Evolutionary conservation across 1,140 invertebrate genomes (phyloP), one percentile per base, ranked within the genome.

Genomic region (Battus philenor): DNA sequence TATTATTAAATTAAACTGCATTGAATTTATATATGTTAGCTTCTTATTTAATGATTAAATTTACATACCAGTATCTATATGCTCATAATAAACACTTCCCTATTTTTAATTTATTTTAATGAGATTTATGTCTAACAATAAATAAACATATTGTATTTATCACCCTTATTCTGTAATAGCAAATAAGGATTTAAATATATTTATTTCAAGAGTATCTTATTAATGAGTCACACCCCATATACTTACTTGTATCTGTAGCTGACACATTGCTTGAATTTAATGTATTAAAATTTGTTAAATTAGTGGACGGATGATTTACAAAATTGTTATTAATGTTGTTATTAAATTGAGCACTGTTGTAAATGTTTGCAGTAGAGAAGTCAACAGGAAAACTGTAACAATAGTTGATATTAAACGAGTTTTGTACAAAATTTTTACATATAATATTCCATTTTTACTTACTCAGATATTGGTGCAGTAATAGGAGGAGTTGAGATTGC

Each of bases 361-460:
- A 87, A 53, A 87, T 87, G 45, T 86, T 78, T 48, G 83, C 83
- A 9, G 80, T 85, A n/a, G 75, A 72, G 49, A 87, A 87, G 59
- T 86, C 82, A 52, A 86, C 86, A 58, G 81, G 83, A 65, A 87
- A 87, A 76, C 83, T 87, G 65, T 33, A 80, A 55, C 22, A 57
- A 66, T 50, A 12, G 10, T 36, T 33, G 11, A 22, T 47, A 34
- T 29, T 47, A 15, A 44, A 10, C 11, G 12, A 15, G 2, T 18
- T 6, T 1, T 15, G 51, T 1, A 27, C 1, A 39, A 45, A 32
- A 44, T 18, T 31, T 17, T 16, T 16, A n/a, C 3, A 16, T 12
- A 29, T n/a, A n/a, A n/a, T n/a, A 15, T 29, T 17, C 10, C 9
- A 38, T 26, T 27, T 33, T 11, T 27, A 73, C 76, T 80, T 61